These are phyloP conservation scores for Archaeoteleia sp. DNA, from an alignment of 2,888 invertebrate species.

Conservation along the genomic window DNA sequence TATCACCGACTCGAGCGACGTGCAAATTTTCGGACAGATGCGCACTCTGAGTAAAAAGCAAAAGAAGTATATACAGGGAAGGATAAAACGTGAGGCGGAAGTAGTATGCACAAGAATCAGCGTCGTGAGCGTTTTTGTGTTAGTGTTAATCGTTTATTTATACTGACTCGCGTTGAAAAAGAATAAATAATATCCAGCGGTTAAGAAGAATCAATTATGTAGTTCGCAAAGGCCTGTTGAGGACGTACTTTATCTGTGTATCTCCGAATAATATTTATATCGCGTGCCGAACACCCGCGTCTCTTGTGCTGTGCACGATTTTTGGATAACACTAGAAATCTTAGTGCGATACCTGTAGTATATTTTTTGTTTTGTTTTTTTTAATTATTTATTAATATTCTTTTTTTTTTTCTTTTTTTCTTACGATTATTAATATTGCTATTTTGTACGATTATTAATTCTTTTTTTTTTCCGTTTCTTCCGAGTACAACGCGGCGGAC, in stretches of 20 bases:
- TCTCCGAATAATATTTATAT: slow-evolving; percentile 36
- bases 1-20: too few species aligned
- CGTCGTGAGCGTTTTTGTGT: slow-evolving; percentile 58
- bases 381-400: slow-evolving; percentile 22
- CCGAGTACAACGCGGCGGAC: slow-evolving; percentile 19
- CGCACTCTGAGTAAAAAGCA: background rate
- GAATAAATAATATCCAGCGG: slow-evolving; percentile 37
- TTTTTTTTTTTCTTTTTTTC: slow-evolving; percentile 18
- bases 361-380: slow-evolving; percentile 28
- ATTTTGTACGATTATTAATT: slow-evolving; percentile 23
- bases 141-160: slow-evolving; percentile 58
- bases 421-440: slow-evolving; percentile 23
- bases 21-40: too few species aligned
- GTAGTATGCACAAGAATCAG: slow-evolving; percentile 42
- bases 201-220: slow-evolving; percentile 30
- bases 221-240: slow-evolving; percentile 57
- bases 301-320: slow-evolving; percentile 15
- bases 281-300: slow-evolving; percentile 37
- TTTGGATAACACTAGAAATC: slow-evolving; percentile 23
- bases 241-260: slow-evolving; percentile 55
- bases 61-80: slow-evolving; percentile 23
- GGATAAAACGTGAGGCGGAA: slow-evolving; percentile 11
- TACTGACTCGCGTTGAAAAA: slow-evolving; percentile 35
- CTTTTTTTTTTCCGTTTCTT: slow-evolving; percentile 29
- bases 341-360: slow-evolving; percentile 31